phyloP scores from a whole-genome alignment of 2,888 invertebrate genomes.

The Acanthococcus lagerstroemiae region DNA sequence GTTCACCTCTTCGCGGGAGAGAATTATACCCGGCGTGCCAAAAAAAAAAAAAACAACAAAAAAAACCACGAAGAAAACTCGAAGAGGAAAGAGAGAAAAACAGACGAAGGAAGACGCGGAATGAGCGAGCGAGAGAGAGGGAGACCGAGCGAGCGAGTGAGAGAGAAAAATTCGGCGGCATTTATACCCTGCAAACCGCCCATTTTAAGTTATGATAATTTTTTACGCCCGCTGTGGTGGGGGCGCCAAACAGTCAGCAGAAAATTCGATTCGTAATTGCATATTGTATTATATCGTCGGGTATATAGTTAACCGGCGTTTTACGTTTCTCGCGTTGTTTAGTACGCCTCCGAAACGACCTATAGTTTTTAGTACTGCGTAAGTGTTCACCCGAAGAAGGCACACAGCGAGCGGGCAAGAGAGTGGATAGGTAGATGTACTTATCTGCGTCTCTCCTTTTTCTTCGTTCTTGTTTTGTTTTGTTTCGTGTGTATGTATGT shows the following conservation, averaged over 20 bases:
- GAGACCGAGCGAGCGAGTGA: background rate
- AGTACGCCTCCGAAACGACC: conserved; percentile 16
- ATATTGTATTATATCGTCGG: conserved; percentile 13
- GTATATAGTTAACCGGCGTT: conserved; percentile 6
- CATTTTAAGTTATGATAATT: conserved; percentile 27
- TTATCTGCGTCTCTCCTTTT: background rate
- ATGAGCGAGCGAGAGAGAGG: background rate
- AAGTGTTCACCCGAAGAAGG: conserved; percentile 9
- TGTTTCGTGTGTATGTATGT: too few species aligned
- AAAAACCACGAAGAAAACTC: too few species aligned
- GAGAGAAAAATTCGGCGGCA: conserved; percentile 14
- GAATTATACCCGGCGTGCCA: too few species aligned
- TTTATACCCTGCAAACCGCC: conserved; percentile 25
- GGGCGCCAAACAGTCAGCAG: conserved; percentile 24
- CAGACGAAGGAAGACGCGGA: background rate
- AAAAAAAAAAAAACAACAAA: too few species aligned
- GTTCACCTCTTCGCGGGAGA: too few species aligned
- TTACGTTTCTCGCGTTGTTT: background rate
- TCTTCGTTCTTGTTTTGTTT: background rate
- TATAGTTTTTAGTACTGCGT: conserved; percentile 3
- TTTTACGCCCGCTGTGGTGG: conserved; percentile 24
- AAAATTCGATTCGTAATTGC: conserved; percentile 28
- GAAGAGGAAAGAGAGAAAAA: too few species aligned
- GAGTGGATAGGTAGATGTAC: conserved; percentile 7
- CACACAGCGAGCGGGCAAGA: too few species aligned